Evolutionary conservation across 1,140 invertebrate species (phyloP), one percentile per base, ranked within the genome.

Genomic region (Chironomus tepperi): DNA sequence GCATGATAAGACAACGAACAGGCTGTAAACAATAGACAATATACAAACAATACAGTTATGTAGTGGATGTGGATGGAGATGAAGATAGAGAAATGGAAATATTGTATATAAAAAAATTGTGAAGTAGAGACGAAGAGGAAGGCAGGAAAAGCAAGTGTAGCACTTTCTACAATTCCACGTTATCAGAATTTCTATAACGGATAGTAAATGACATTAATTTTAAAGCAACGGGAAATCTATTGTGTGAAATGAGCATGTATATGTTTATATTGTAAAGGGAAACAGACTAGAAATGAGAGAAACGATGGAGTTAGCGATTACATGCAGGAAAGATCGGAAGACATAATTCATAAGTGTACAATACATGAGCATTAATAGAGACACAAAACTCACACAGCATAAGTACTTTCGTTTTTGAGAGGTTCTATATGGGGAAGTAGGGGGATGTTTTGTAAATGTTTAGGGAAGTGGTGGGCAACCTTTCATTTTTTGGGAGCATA

Each of bases 201-300:
- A 70, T 18, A 70, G 18, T 19, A 21, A 18, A 70, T 19, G 65
- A 70, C 65, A 70, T 70, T 70, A 70, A 70, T 70, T 19, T 70
- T 12, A 18, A 70, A 18, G 16, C 16, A 70, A 70, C 16, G 65
- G 65, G 19, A 70, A 70, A 70, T 70, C 65, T 70, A 70, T 70
- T 70, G 16, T 70, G 16, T 70, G 47, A 12, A 57, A 57, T 57
- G 8, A 12, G 47, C 15, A 57, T 57, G 47, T 57, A 12, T n/a
- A 57, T 57, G 15, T n/a, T n/a, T 57, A 57, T n/a, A 57, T 57
- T 34, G 24, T 34, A 34, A 34, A 34, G 24, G 5, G 24, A 34
- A 34, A 34, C 24, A 34, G 24, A 34, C 24, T 34, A 34, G 24
- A 34, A 15, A 57, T n/a, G 15, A 57, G 10, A 57, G 47, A 57